Conservation (phyloP, 2,888 invertebrate species). For the Didymodactylos carnosus region DNA sequence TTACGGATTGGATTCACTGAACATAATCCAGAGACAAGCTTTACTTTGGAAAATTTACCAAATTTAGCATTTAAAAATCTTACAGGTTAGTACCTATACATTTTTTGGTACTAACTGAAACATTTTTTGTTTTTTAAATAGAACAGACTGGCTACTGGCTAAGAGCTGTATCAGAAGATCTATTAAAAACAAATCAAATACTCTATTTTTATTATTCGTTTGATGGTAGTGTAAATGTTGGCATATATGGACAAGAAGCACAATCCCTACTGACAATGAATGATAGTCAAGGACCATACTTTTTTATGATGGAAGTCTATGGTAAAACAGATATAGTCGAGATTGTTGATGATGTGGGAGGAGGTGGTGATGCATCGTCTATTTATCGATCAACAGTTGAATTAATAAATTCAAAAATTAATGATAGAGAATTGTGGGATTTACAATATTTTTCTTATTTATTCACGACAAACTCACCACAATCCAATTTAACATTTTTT, state of each 20-base stretch:
- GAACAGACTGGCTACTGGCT: not conserved
- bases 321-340: not conserved
- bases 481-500: not conserved
- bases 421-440: not conserved
- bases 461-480: not conserved
- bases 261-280: not conserved
- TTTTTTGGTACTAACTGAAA: not conserved
- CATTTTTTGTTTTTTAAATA: not conserved
- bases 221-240: not conserved
- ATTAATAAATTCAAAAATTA: not conserved
- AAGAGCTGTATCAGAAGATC: not conserved
- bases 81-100: not conserved
- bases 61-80: not conserved
- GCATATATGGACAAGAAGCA: not conserved
- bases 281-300: not conserved
- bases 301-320: not conserved
- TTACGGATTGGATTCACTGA: not conserved
- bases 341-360: not conserved
- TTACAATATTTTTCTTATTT: not conserved
- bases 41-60: not conserved
- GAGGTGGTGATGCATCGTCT: not conserved
- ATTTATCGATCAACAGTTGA: not conserved
- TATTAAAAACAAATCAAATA: not conserved
- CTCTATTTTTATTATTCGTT: not conserved
- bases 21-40: not conserved